These are phyloP conservation scores for Oreochromis mossambicus DNA, from an alignment of 2,797 vertebrate genomes.

Conservation along the genomic window DNA sequence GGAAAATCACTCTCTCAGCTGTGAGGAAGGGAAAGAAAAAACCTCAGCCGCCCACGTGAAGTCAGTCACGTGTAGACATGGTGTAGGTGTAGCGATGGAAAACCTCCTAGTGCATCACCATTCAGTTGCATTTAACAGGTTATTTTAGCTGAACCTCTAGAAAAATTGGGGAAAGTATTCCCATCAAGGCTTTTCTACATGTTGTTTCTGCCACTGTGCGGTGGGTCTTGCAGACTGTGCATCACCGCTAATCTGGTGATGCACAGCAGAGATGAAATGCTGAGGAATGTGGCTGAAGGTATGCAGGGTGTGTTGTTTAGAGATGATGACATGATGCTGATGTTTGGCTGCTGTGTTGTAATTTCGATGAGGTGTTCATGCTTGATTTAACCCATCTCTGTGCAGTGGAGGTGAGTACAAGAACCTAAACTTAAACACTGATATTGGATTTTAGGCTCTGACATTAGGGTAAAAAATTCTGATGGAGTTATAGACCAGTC, in stretches of 20 bases:
- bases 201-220: background rate
- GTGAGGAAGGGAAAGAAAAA: conserved; percentile 7
- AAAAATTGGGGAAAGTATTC: background rate
- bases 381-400: too few species aligned
- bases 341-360: background rate
- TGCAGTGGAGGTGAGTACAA: too few species aligned
- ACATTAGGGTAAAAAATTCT: background rate
- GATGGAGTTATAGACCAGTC: background rate
- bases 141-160: background rate
- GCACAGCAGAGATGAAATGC: background rate
- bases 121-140: background rate
- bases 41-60: conserved; percentile 30
- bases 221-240: background rate
- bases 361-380: background rate
- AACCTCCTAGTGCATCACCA: background rate
- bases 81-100: conserved; percentile 28
- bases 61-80: conserved; percentile 25
- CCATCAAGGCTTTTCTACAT: background rate
- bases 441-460: too few species aligned
- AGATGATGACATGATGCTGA: background rate
- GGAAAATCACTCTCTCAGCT: background rate
- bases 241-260: background rate
- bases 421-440: too few species aligned
- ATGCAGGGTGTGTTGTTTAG: background rate
- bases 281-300: background rate